These are phyloP conservation scores for Melanotaenia boesemani DNA, from an alignment of 2,797 vertebrate genomes.

Conservation along the genomic window DNA sequence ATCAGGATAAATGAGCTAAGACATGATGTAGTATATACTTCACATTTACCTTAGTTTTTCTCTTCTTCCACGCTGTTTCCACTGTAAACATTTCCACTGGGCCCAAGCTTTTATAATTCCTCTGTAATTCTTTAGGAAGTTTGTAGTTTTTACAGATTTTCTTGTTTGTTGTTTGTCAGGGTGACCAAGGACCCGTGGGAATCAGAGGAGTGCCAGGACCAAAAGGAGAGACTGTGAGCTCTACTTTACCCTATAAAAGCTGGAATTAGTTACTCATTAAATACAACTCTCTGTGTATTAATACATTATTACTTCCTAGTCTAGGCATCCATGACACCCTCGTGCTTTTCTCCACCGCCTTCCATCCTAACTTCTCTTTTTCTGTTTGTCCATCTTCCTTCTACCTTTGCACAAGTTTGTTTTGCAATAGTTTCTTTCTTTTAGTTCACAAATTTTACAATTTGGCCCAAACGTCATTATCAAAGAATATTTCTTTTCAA, in stretches of 20 bases:
- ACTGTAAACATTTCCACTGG: not conserved
- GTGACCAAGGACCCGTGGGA: slow-evolving; percentile 85
- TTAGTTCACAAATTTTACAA: not conserved
- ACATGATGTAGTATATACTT: not conserved
- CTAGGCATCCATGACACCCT: not conserved
- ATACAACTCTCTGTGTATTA: not conserved
- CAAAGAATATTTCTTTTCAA: too few species aligned
- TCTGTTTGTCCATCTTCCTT: not conserved
- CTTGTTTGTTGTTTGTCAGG: slow-evolving; percentile 74
- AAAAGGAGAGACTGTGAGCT: slow-evolving; percentile 90
- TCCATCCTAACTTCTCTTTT: not conserved
- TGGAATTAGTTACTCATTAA: not conserved
- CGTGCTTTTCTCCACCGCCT: not conserved
- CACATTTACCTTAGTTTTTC: not conserved
- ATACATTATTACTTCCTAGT: not conserved
- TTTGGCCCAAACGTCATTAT: not conserved
- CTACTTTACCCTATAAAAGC: not conserved
- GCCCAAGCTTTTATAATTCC: not conserved
- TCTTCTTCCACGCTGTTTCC: too few species aligned
- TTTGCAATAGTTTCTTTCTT: not conserved
- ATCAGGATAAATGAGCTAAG: not conserved
- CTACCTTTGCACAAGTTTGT: not conserved
- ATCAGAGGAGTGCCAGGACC: slow-evolving; percentile 90
- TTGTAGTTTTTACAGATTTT: too few species aligned
- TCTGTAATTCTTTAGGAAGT: too few species aligned